Conservation (phyloP, 2,797 vertebrate genomes). For the Scyliorhinus canicula region DNA sequence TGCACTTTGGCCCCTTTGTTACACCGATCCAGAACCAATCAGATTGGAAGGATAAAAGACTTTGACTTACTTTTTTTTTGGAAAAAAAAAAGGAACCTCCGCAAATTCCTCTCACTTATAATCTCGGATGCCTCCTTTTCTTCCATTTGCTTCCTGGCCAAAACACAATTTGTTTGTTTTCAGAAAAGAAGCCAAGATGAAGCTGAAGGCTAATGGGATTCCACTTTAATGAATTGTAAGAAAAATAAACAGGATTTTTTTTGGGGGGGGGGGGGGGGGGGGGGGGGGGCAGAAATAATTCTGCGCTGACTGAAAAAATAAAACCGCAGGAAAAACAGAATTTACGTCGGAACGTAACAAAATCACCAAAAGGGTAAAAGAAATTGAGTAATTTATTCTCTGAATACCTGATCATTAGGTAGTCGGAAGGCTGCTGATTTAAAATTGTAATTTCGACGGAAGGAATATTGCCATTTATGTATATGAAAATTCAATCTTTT, state of each 20-base stretch:
- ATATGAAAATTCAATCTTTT: constrained; percentile 33
- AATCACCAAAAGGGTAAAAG: not conserved
- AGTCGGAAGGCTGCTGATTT: not conserved
- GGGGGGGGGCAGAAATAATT: constrained; percentile 29
- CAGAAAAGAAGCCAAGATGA: constrained; percentile 50
- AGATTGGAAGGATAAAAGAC: constrained; percentile 47
- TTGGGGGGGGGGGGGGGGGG: no score
- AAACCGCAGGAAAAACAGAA: not conserved
- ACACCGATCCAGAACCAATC: constrained; percentile 47
- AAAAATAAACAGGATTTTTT: constrained; percentile 36
- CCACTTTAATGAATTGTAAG: constrained; percentile 41
- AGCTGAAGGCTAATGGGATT: constrained; percentile 42
- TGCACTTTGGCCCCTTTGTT: constrained; percentile 59
- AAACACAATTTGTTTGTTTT: constrained; percentile 57
- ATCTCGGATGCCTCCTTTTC: constrained; percentile 44
- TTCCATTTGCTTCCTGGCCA: constrained; percentile 49
- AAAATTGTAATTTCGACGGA: constrained; percentile 25
- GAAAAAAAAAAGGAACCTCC: constrained; percentile 46
- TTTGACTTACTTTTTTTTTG: constrained; percentile 43
- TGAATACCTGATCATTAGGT: not conserved
- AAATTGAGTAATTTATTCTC: not conserved
- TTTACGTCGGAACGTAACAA: not conserved
- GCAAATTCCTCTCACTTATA: constrained; percentile 51
- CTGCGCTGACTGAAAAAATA: not conserved
- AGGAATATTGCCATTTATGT: constrained; percentile 16